Conservation (phyloP, 2,797 vertebrate species). For the Nannoperca obscura region DNA sequence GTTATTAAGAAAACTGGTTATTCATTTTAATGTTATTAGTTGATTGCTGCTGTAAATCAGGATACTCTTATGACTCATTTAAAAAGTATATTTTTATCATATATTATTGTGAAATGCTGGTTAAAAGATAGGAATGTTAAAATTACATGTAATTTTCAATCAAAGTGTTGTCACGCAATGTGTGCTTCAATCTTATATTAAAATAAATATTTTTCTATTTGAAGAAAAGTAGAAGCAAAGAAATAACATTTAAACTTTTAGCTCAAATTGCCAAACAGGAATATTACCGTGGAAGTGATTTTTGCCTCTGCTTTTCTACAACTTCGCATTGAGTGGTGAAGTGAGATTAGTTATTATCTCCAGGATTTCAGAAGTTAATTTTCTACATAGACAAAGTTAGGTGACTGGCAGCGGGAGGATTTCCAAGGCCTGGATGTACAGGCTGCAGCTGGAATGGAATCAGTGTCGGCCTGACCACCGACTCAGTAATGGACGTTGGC, state of each 20-base stretch:
- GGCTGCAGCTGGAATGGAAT: too few relatives aligned
- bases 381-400: not conserved
- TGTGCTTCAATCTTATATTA: slow-evolving; percentile 1
- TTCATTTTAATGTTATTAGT: slow-evolving; percentile 11
- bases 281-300: not conserved
- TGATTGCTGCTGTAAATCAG: slow-evolving; percentile 16
- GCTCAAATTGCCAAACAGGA: not conserved
- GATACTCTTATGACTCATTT: not conserved
- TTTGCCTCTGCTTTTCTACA: not conserved
- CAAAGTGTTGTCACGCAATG: not conserved
- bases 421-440: not conserved
- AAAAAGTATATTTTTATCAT: not conserved
- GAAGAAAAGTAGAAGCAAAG: not conserved
- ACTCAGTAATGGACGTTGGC: too few relatives aligned
- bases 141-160: not conserved
- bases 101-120: slow-evolving; percentile 6
- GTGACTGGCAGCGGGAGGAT: not conserved
- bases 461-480: too few relatives aligned
- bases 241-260: not conserved
- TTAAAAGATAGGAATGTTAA: slow-evolving; percentile 8
- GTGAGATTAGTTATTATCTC: not conserved
- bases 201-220: not conserved
- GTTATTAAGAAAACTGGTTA: not conserved
- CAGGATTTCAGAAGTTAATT: not conserved
- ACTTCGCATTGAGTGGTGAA: not conserved